Evolutionary conservation across 2,888 invertebrate genomes (phyloP), one percentile per base, ranked within the genome.

Genomic region (Plebejus argus): DNA sequence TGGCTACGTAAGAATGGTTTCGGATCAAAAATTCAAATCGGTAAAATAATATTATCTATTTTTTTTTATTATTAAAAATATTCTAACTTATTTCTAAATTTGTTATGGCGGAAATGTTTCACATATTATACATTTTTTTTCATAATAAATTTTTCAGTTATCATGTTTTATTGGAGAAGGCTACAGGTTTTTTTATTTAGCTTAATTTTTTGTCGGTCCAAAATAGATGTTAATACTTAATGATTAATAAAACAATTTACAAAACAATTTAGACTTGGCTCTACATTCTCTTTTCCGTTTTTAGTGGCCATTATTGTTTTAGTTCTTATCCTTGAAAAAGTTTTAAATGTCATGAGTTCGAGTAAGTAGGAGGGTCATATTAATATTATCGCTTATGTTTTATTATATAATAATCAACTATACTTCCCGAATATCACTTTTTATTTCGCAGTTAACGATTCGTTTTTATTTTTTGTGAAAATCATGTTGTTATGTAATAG

Each of bases 271-370:
- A 28, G 28, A 15, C 66, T 15, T 33, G 5, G 28, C 4, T 66
- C 6, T 6, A 66, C 15, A 28, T 28, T 28, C 28, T 15, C 66
- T 66, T 61, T 61, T 66, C 66, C 18, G 66, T 33, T 33, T 66
- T 66, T 66, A 66, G 66, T 66, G 6, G 28, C 7, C 28, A 28
- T 33, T 33, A 33, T 61, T 18, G 18, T 66, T 66, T 66, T 66
- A 66, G 66, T 66, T 66, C 28, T 28, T 66, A 66, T 66, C 66
- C 66, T 66, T 66, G 66, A 66, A 66, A 28, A 33, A 15, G 28
- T 33, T 28, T 66, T 12, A 33, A 66, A 66, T 66, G 66, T 66
- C 66, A 66, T 18, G 28, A 66, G 66, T 15, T 33, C 7, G 15
- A 15, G 28, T 7, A 23, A 5, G 28, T 28, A 5, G 66, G 28